These are phyloP conservation scores for Meloidogyne chitwoodi DNA, from an alignment of 1,140 invertebrate genomes.

Conservation along the genomic window DNA sequence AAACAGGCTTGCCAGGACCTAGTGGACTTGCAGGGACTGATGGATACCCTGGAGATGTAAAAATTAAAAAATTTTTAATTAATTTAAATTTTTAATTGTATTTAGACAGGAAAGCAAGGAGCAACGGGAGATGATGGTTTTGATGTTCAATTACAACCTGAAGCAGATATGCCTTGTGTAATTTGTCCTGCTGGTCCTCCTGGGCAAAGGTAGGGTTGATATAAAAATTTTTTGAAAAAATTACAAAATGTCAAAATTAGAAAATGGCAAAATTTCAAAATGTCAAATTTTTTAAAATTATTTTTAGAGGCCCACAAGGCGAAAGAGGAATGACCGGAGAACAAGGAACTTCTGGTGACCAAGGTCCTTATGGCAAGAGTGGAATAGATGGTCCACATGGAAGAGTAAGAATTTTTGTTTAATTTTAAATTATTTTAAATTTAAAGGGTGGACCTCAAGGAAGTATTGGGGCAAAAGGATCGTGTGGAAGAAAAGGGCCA, in stretches of 20 bases:
- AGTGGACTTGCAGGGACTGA: conserved; percentile 33
- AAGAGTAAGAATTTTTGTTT: background rate
- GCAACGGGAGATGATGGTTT: conserved; percentile 42
- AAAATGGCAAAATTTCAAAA: background rate
- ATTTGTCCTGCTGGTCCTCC: conserved; percentile 52
- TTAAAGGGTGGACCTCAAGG: conserved; percentile 21
- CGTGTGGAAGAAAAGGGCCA: conserved; percentile 28
- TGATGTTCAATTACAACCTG: conserved; percentile 44
- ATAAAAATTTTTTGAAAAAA: background rate
- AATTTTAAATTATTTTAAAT: conserved; percentile 12
- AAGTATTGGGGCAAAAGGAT: conserved; percentile 11
- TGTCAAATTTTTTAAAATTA: background rate
- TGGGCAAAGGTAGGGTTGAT: conserved; percentile 27
- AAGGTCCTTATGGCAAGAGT: conserved; percentile 18
- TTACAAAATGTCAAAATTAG: background rate
- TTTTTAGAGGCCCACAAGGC: conserved; percentile 44
- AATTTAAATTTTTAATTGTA: background rate
- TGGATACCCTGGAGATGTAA: conserved; percentile 29
- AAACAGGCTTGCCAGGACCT: conserved; percentile 27
- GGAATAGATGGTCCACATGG: background rate
- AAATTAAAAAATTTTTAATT: background rate
- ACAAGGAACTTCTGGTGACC: conserved; percentile 26
- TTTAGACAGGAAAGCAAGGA: conserved; percentile 18
- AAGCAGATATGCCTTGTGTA: conserved; percentile 49
- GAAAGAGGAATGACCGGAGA: conserved; percentile 37